These are phyloP conservation scores for Sarcophaga caerulescens DNA, from an alignment of 2,888 invertebrate species.

Conservation along the genomic window DNA sequence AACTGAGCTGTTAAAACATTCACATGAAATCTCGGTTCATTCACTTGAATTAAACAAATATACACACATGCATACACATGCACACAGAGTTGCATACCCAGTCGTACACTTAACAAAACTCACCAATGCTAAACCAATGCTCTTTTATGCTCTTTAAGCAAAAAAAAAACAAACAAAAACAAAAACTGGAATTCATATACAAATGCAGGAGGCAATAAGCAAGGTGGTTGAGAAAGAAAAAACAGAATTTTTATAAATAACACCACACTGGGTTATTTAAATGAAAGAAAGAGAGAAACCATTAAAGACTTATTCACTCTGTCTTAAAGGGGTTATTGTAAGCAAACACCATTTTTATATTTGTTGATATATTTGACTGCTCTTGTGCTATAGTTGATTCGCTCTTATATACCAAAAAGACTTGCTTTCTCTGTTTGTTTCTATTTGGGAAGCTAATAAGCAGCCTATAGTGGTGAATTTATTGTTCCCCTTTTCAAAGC, in stretches of 20 bases:
- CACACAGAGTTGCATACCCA: too few relatives aligned
- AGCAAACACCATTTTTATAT: conserved; percentile 62
- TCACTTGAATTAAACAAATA: conserved; percentile 46
- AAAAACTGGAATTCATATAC: background rate
- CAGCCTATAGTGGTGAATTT: conserved; percentile 38
- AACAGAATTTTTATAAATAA: background rate
- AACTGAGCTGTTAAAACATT: conserved; percentile 76
- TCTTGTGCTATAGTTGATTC: too few relatives aligned
- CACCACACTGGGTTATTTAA: background rate
- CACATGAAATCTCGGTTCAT: conserved; percentile 71
- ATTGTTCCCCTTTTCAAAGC: conserved; percentile 34
- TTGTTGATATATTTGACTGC: background rate
- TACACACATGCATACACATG: background rate
- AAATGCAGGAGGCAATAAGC: conserved; percentile 1
- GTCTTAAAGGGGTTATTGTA: background rate
- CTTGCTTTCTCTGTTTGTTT: background rate
- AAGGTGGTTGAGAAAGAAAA: conserved; percentile 45
- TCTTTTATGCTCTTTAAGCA: conserved; percentile 6
- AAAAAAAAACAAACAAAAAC: background rate
- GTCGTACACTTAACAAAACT: conserved; percentile 1
- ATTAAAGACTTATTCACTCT: background rate
- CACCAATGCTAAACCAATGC: conserved; percentile 49
- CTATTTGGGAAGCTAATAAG: background rate
- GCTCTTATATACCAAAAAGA: too few relatives aligned
- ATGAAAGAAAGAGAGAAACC: background rate